phyloP scores from a whole-genome alignment of 2,113 vertebrate genomes.

The Thunnus maccoyii region DNA sequence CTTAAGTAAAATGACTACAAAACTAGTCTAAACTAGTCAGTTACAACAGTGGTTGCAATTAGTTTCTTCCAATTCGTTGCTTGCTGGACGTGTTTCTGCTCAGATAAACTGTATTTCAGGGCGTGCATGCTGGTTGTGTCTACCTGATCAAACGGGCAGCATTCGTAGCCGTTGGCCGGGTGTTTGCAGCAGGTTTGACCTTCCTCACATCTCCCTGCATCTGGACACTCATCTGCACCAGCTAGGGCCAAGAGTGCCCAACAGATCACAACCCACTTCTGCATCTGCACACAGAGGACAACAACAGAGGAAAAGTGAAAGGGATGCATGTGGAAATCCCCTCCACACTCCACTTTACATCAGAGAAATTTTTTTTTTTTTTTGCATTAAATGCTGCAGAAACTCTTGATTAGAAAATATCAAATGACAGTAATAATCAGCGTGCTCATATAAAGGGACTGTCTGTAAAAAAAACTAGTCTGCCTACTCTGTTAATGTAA shows the following conservation, averaged over 20 bases:
- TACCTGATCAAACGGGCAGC: slow-evolving; percentile 82
- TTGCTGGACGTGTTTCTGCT: neutral
- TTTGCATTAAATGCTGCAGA: neutral
- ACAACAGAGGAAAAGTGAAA: neutral
- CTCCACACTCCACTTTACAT: neutral
- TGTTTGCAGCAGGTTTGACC: slow-evolving; percentile 86
- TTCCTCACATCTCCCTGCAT: slow-evolving; percentile 74
- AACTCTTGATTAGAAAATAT: neutral
- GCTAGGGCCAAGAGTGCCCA: slow-evolving; percentile 68
- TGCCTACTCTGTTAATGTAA: too few relatives aligned
- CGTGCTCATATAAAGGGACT: too few relatives aligned
- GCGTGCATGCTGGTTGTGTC: neutral
- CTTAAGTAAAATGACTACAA: too few relatives aligned
- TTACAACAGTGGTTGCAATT: neutral
- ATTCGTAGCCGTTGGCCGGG: slow-evolving; percentile 68
- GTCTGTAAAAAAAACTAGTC: neutral
- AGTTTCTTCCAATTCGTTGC: neutral
- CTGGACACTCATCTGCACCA: slow-evolving; percentile 72
- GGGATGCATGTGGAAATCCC: neutral
- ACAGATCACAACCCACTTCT: slow-evolving; percentile 61
- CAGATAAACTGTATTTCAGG: neutral
- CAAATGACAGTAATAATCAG: neutral
- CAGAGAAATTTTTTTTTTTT: neutral
- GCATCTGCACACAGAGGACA: slow-evolving; percentile 74
- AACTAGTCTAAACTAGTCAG: too few relatives aligned